Base-by-base conservation (phyloP, 2,888 invertebrate species). In the Molanna angustata region DNA sequence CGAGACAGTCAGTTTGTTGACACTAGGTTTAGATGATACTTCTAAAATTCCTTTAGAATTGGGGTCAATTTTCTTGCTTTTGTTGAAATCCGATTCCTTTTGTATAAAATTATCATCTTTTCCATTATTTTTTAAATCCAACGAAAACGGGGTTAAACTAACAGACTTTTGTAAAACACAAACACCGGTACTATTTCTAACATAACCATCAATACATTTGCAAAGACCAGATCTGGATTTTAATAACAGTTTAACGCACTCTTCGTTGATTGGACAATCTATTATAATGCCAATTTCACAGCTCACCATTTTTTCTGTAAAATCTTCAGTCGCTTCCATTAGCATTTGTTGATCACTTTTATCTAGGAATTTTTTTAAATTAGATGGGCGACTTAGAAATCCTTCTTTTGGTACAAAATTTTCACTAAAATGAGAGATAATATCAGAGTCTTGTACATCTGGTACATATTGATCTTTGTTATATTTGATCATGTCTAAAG, bases 1-100 rank as follows among this genome's bases (percentile, higher is more conserved):
- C 9, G 85, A 84, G 1, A 92, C 88, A 16, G 83, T 80, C 54
- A 92, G 73, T 54, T 82, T 82, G 65, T 86, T 86, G 54, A 82
- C 70, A 22, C 80, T 76, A 63, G 71, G 79, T 33, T 70, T 75
- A 47, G 66, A 69, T 58, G 73, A 67, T 51, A 73, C 69, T 63
- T 78, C 71, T 2, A 20, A 21, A 4, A 17, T 17, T 3, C 31
- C 21, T 45, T 54, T 59, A 6, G 42, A 18, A 41, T 32, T 56
- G 1, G 39, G 17, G 17, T 57, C 54, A 40, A 42, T 50, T 21
- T 52, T 54, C 18, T 57, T 54, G 2, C 14, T 41, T 55, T 57
- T 59, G 37, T 32, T 52, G 22, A 68, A 69, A 64, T 57, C 65
- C 44, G 73, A 74, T 58, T 74, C 74, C 7, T 70, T 66, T 16